These are phyloP conservation scores for Choreutis nemorana DNA, from an alignment of 2,888 invertebrate species.

Conservation along the genomic window DNA sequence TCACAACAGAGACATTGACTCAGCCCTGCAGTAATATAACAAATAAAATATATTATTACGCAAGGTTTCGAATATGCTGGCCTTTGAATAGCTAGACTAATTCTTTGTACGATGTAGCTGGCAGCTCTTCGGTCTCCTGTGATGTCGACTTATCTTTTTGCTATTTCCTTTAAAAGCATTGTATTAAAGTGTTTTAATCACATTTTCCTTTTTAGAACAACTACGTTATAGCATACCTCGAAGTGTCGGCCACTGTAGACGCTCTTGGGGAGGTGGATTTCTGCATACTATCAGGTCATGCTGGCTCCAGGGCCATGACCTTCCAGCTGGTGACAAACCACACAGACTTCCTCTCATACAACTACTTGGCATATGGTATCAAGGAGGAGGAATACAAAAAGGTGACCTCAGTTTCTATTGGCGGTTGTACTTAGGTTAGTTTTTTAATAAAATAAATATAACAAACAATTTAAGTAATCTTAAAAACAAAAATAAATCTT, in stretches of 20 bases:
- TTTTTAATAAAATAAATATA: slow-evolving; percentile 3
- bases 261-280: slow-evolving; percentile 34
- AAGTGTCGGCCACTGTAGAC: slow-evolving; percentile 36
- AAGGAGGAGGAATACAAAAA: slow-evolving; percentile 48
- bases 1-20: no score
- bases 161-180: no score
- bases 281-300: slow-evolving; percentile 29
- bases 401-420: slow-evolving; percentile 34
- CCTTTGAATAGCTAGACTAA: no score
- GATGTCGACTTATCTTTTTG: no score
- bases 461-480: no score
- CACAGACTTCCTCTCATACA: slow-evolving; percentile 44
- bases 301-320: slow-evolving; percentile 34
- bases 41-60: no score
- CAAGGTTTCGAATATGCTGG: no score
- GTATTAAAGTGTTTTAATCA: no score
- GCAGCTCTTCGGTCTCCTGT: no score
- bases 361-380: slow-evolving; percentile 45
- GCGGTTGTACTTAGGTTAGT: slow-evolving; percentile 26
- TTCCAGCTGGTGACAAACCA: slow-evolving; percentile 51
- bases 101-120: no score
- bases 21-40: no score
- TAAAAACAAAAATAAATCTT: no score
- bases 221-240: slow-evolving; percentile 44
- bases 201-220: slow-evolving; percentile 25